Conservation (phyloP, 2,888 invertebrate species). For the Drosophila vallismaia region DNA sequence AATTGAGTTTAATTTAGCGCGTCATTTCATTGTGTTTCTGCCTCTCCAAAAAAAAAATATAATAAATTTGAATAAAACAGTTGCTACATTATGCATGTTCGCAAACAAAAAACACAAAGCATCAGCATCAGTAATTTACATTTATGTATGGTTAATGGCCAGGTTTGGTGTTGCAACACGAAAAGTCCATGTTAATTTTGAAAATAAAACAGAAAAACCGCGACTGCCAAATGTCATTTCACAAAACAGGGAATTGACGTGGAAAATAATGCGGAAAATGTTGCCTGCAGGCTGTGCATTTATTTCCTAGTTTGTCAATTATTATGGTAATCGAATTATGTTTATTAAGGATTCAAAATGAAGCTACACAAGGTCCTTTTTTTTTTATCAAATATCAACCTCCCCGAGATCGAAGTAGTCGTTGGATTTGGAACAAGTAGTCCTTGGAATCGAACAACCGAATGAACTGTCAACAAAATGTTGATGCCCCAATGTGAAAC, state of each 20-base stretch:
- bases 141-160: constrained; percentile 4
- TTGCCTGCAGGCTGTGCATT: neutral
- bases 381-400: too few relatives aligned
- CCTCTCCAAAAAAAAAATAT: neutral
- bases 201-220: neutral
- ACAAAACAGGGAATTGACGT: neutral
- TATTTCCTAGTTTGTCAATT: neutral
- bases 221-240: neutral
- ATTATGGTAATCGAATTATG: neutral
- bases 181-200: neutral
- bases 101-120: neutral
- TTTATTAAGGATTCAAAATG: neutral
- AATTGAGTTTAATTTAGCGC: constrained; percentile 12
- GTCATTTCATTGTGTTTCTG: neutral
- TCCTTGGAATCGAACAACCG: neutral
- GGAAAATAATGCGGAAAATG: neutral
- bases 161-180: neutral
- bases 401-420: neutral
- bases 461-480: neutral
- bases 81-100: neutral
- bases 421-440: neutral
- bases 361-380: too few relatives aligned
- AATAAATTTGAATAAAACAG: neutral
- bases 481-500: neutral
- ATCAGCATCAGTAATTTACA: neutral